These are phyloP conservation scores for Embiotoca jacksoni DNA, from an alignment of 2,113 vertebrate genomes.

Conservation along the genomic window DNA sequence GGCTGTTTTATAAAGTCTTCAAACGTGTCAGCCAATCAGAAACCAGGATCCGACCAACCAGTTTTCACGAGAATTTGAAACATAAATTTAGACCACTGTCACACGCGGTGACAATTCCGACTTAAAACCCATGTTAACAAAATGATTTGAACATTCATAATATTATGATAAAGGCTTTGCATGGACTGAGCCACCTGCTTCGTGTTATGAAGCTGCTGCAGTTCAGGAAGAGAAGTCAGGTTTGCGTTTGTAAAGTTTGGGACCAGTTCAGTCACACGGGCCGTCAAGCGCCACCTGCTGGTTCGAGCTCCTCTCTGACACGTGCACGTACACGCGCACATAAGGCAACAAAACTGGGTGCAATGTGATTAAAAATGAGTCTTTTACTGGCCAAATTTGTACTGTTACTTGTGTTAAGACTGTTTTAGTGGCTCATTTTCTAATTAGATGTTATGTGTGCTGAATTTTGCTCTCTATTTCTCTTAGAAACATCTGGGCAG, in stretches of 20 bases:
- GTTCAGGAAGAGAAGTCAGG: no score
- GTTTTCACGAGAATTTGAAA: not conserved
- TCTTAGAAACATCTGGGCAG: no score
- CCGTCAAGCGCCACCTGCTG: slow-evolving; percentile 39
- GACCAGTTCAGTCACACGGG: not conserved
- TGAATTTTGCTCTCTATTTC: no score
- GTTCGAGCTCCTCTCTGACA: not conserved
- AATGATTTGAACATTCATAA: no score
- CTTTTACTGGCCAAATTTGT: not conserved
- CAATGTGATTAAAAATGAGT: not conserved
- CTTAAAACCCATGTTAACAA: not conserved
- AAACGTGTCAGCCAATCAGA: slow-evolving; percentile 52
- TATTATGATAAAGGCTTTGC: no score
- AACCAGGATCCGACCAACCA: not conserved
- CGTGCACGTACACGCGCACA: not conserved
- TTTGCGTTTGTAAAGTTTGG: no score
- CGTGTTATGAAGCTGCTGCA: no score
- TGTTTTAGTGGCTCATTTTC: no score
- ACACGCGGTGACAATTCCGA: not conserved
- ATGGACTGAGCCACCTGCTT: no score
- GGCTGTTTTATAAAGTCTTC: slow-evolving; percentile 31
- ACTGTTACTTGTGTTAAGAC: no score
- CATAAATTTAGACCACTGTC: not conserved
- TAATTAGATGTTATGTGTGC: no score
- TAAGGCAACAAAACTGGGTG: not conserved